Evolutionary conservation across 2,888 invertebrate species (phyloP).

Genomic region (Eubasilissa splendida): DNA sequence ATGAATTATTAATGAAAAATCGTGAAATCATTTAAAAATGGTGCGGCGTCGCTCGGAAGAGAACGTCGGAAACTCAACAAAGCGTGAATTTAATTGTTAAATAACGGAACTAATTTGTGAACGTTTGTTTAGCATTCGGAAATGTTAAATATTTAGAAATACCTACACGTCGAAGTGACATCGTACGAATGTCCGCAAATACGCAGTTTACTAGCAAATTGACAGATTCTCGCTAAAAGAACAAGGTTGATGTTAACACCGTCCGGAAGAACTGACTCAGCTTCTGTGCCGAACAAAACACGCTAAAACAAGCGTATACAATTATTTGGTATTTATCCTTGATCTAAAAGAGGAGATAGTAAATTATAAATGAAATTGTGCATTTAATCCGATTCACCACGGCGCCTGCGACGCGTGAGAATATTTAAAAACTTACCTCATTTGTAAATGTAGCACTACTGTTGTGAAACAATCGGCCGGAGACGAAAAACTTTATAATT

Average conservation of each 20-base stretch:
- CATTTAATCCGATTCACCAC: constrained; percentile 1
- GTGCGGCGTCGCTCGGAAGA: too few species aligned
- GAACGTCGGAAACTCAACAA: too few species aligned
- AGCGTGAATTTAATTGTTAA: too few species aligned
- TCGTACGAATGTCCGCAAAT: constrained; percentile 4
- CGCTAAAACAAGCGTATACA: background rate
- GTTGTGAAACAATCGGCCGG: background rate
- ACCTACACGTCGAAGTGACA: constrained; percentile 4
- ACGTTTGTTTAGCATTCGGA: too few species aligned
- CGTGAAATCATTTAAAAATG: too few species aligned
- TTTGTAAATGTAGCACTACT: constrained; percentile 22
- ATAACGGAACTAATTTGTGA: too few species aligned
- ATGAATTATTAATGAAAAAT: too few species aligned
- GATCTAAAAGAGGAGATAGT: background rate
- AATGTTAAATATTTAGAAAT: too few species aligned
- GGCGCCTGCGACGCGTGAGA: background rate
- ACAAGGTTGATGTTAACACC: background rate
- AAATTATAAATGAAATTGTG: background rate
- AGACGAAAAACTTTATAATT: constrained; percentile 8
- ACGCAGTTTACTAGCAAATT: constrained; percentile 4
- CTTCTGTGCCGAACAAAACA: background rate
- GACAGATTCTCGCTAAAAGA: background rate
- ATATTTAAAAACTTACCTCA: constrained; percentile 29
- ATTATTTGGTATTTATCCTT: constrained; percentile 1
- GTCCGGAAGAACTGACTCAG: background rate